Conservation (phyloP, 1,140 invertebrate genomes). For the Drosophila burlai region DNA sequence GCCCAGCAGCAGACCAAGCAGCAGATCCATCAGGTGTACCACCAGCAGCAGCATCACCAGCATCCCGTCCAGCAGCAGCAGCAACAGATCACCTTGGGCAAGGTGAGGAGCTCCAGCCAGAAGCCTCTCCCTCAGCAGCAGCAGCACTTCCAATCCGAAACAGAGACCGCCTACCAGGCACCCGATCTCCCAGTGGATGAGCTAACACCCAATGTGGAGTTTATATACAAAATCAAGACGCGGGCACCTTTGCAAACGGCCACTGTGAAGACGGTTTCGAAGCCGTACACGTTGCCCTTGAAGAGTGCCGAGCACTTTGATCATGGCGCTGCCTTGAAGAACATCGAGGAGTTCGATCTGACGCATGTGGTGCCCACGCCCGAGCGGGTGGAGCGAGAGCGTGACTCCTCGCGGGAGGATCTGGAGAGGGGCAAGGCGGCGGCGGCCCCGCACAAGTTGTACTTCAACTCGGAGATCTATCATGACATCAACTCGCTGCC, state of each 20-base stretch:
- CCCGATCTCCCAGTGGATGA: conserved; percentile 62
- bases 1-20: conserved; percentile 9
- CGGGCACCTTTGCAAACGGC: conserved; percentile 78
- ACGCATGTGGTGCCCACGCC: conserved; percentile 77
- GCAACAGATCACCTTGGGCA: neutral
- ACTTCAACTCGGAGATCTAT: conserved; percentile 83
- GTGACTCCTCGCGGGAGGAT: conserved; percentile 33
- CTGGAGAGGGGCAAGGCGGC: conserved; percentile 43
- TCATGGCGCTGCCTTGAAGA: conserved; percentile 74
- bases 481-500: conserved; percentile 83
- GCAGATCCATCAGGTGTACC: conserved; percentile 19
- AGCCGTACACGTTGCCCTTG: conserved; percentile 71
- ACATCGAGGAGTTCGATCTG: conserved; percentile 80
- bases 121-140: conserved; percentile 36
- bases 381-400: conserved; percentile 11
- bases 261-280: conserved; percentile 79
- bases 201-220: conserved; percentile 75
- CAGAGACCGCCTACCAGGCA: conserved; percentile 71
- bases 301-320: conserved; percentile 78
- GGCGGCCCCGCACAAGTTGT: conserved; percentile 60
- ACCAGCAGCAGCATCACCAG: conserved; percentile 29
- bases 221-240: conserved; percentile 83
- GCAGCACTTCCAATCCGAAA: conserved; percentile 69
- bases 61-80: conserved; percentile 14
- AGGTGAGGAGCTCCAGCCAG: conserved; percentile 26